Evolutionary conservation across 2,113 vertebrate species (phyloP).

Genomic region (Psettodes erumei): DNA sequence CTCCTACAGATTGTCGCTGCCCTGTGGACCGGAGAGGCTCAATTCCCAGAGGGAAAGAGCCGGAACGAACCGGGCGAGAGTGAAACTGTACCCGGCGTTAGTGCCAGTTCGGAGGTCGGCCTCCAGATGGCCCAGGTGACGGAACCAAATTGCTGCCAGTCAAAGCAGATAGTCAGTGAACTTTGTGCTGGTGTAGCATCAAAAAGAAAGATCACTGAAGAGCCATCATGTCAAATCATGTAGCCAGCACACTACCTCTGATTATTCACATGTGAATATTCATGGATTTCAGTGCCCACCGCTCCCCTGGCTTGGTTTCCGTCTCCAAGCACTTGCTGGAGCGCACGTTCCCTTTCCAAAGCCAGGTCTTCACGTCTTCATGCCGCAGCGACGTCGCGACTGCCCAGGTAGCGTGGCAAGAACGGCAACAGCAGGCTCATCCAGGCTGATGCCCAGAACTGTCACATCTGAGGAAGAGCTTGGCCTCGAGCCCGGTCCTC

Average conservation of each 20-base stretch:
- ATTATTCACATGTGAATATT: neutral
- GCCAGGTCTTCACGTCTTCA: slow-evolving; percentile 62
- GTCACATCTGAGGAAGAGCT: slow-evolving; percentile 69
- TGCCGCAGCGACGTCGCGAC: slow-evolving; percentile 35
- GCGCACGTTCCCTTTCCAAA: slow-evolving; percentile 22
- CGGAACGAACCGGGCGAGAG: slow-evolving; percentile 19
- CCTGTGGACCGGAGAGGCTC: slow-evolving; percentile 38
- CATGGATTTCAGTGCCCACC: neutral
- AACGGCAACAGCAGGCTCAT: slow-evolving; percentile 73
- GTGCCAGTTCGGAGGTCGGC: slow-evolving; percentile 13
- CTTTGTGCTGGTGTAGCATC: neutral
- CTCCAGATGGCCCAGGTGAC: slow-evolving; percentile 7
- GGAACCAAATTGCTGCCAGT: neutral
- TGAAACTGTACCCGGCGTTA: slow-evolving; percentile 19
- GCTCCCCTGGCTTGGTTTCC: slow-evolving; percentile 8
- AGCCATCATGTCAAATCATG: neutral
- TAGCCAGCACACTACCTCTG: neutral
- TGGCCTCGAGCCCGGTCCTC: slow-evolving; percentile 66
- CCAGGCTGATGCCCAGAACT: slow-evolving; percentile 68
- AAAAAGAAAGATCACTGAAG: neutral
- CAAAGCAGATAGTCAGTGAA: neutral
- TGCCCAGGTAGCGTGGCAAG: slow-evolving; percentile 64
- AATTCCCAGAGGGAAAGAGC: slow-evolving; percentile 23
- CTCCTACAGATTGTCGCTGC: slow-evolving; percentile 50
- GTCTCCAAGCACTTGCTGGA: slow-evolving; percentile 12